Conservation (phyloP, 2,797 vertebrate genomes). For the Orestias chungarensis region DNA sequence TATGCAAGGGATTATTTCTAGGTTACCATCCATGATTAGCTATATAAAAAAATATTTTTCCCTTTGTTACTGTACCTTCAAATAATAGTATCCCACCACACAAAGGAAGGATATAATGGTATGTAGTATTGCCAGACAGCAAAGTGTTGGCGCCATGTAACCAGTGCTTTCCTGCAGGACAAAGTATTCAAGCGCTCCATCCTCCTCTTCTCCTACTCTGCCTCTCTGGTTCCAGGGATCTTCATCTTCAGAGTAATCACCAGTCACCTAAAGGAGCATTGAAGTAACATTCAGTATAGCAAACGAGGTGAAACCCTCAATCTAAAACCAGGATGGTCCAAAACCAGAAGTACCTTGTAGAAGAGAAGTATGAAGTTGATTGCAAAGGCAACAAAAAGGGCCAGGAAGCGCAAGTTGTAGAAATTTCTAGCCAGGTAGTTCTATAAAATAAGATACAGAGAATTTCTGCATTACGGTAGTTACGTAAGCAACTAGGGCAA, state of each 20-base stretch:
- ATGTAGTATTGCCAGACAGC: constrained; percentile 91
- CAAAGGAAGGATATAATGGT: constrained; percentile 97
- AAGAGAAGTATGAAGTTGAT: constrained; percentile 99
- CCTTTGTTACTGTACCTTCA: constrained; percentile 83
- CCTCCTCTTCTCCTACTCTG: constrained; percentile 84
- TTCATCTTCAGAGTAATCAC: constrained; percentile 88
- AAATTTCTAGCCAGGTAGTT: constrained; percentile 98
- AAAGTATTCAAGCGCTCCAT: constrained; percentile 93
- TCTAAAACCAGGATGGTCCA: background rate
- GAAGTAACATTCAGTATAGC: background rate
- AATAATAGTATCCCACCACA: constrained; percentile 95
- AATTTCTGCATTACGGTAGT: background rate
- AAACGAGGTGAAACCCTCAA: too few species aligned
- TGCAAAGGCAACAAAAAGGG: constrained; percentile 96
- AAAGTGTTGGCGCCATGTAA: constrained; percentile 95
- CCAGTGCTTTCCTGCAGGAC: constrained; percentile 97
- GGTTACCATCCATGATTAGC: background rate
- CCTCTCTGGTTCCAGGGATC: constrained; percentile 88
- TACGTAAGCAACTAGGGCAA: background rate
- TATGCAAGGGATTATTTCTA: background rate
- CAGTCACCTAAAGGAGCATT: constrained; percentile 85
- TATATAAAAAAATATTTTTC: background rate
- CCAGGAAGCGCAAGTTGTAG: constrained; percentile 97
- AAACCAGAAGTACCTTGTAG: constrained; percentile 89
- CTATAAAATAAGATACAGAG: constrained; percentile 69